Evolutionary conservation across 53 echinoderm and acorn worm genomes (phyloP).

Genomic region (Luidia sarsii): DNA sequence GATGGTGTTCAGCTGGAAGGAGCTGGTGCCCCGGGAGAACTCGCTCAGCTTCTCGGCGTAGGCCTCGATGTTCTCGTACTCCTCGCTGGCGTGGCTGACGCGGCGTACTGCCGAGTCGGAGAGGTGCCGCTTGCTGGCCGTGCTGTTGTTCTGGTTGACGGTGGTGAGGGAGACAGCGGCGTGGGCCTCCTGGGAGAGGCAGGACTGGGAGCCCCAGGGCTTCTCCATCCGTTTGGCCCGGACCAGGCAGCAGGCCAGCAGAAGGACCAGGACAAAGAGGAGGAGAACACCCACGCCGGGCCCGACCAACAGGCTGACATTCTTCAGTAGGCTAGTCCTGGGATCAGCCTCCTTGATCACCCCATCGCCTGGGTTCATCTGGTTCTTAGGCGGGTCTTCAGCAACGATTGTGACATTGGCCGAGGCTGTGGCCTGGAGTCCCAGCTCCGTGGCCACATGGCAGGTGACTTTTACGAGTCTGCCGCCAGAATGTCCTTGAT

Average conservation of each 20-base stretch:
- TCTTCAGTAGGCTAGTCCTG: constrained; percentile 27
- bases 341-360: not conserved
- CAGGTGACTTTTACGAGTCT: constrained; percentile 59
- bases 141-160: constrained; percentile 68
- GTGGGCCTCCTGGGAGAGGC: constrained; percentile 38
- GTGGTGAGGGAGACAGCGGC: constrained; percentile 64
- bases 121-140: constrained; percentile 57
- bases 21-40: constrained; percentile 70
- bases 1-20: constrained; percentile 70
- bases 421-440: constrained; percentile 53
- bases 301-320: constrained; percentile 79
- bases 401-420: constrained; percentile 67
- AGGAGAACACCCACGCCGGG: constrained; percentile 78
- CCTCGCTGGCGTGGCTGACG: constrained; percentile 42
- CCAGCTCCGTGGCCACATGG: constrained; percentile 71
- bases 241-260: constrained; percentile 64
- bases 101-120: constrained; percentile 79
- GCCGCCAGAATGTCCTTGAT: constrained; percentile 33
- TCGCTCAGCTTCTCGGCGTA: constrained; percentile 67
- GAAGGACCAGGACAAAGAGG: constrained; percentile 66
- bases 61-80: constrained; percentile 79
- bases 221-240: constrained; percentile 51
- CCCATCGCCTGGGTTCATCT: not conserved
- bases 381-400: not conserved
- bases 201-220: constrained; percentile 1